Percentiles rank a stretch among this genome's conserved stretches.
Conservation (phyloP, 2,888 invertebrate species). For the Rotaria macrura region DNA sequence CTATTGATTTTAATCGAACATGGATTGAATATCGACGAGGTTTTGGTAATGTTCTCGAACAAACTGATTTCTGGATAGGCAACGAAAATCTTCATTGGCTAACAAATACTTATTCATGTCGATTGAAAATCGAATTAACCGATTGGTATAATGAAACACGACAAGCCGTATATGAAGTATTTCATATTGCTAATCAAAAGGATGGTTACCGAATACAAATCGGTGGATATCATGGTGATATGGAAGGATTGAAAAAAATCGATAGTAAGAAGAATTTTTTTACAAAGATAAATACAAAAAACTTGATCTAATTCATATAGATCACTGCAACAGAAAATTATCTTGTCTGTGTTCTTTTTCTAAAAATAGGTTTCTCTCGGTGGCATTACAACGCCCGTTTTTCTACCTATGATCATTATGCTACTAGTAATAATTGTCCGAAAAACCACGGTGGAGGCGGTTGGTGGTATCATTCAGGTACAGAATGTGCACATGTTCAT, state of each 20-base stretch:
- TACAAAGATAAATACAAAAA: neutral
- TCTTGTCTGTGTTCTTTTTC: neutral
- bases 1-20: neutral
- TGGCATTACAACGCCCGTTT: neutral
- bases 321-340: too few relatives aligned
- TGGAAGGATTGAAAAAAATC: neutral
- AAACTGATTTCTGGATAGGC: conserved; percentile 3
- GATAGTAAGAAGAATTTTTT: neutral
- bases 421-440: neutral
- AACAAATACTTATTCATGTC: neutral
- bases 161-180: neutral
- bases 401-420: neutral
- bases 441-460: neutral
- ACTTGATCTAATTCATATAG: too few relatives aligned
- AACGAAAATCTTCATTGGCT: conserved; percentile 19
- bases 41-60: neutral
- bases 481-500: neutral
- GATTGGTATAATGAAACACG: conserved; percentile 14
- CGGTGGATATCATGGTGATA: neutral
- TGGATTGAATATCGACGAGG: conserved; percentile 6
- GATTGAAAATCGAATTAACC: neutral
- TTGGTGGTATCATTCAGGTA: conserved; percentile 3
- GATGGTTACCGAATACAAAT: neutral
- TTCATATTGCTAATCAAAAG: neutral
- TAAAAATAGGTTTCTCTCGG: neutral